Base-by-base conservation (phyloP, 2,888 invertebrate species). In the Drepana falcataria region DNA sequence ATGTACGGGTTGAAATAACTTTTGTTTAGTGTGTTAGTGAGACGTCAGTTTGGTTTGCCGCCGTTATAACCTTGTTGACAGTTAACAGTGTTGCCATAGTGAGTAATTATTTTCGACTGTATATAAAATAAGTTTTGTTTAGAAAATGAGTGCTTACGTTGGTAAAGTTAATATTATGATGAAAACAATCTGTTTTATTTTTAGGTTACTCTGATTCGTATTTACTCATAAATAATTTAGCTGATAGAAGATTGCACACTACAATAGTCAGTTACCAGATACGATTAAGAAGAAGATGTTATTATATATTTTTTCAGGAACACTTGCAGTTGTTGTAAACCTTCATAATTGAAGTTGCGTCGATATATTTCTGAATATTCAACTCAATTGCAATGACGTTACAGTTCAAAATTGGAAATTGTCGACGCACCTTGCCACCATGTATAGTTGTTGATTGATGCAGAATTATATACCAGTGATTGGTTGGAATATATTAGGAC, bases 31-130 rank as follows among this genome's bases (percentile, higher is more conserved):
- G 81, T 82, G 81, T 85, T 85, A 82, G 82, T 78, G 82, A 83
- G 77, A 81, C 68, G 79, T 77, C 77, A 74, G 78, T 85, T 85
- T 81, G 81, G 81, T 87, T 89, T 85, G 83, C 81, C 9, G 77
- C 80, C 74, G 69, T 72, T 69, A 73, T 82, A 81, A 83, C 79
- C 82, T 87, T 85, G 90, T 90, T 90, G 86, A 85, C 84, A 83
- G 83, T 87, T 88, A 80, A 83, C 83, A 82, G 84, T 88, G 89
- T 91, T 89, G 90, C 89, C 88, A 87, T 91, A 90, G 88, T 89
- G 75, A 84, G 81, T 87, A 86, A 86, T 82, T 77, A 84, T 79
- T 86, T 86, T 85, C 74, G 86, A 87, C 82, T 90, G 90, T 90
- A 90, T 81, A 87, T 88, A 86, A 71, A 71, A 74, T 83, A 85